Percentiles rank a stretch among this genome's conserved stretches.
These are phyloP conservation scores for Anas platyrhynchos DNA, from an alignment of 2,113 vertebrate species.

Conservation along the genomic window DNA sequence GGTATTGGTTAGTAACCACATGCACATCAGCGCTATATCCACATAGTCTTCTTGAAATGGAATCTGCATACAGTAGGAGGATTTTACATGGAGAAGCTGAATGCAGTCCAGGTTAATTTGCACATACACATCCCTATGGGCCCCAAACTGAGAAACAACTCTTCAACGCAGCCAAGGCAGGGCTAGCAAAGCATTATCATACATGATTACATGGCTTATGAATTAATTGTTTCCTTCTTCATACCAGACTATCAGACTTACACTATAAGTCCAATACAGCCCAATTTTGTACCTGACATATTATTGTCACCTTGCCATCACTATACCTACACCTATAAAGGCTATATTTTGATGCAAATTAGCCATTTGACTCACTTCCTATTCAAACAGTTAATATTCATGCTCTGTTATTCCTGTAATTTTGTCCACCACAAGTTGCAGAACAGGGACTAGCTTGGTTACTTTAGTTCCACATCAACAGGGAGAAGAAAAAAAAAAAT, in stretches of 20 bases:
- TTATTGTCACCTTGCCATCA: not conserved
- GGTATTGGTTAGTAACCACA: too few relatives aligned
- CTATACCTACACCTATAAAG: not conserved
- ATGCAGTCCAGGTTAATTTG: not conserved
- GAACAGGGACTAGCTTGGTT: not conserved
- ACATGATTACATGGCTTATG: not conserved
- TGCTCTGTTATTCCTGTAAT: not conserved
- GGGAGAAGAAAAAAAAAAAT: not conserved
- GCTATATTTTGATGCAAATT: not conserved
- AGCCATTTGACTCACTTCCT: not conserved
- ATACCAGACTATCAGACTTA: not conserved
- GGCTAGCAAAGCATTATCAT: not conserved
- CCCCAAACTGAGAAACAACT: not conserved
- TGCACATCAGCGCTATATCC: too few relatives aligned
- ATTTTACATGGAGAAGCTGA: not conserved
- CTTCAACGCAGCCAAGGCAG: not conserved
- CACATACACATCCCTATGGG: not conserved
- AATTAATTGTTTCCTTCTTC: not conserved
- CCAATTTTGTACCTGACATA: not conserved
- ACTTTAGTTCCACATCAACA: not conserved
- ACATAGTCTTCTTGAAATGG: not conserved
- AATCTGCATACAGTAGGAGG: not conserved
- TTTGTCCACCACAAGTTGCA: not conserved
- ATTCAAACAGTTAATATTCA: not conserved
- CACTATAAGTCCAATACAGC: not conserved